Evolutionary conservation across 2,113 vertebrate genomes (phyloP).

Genomic region (Paradisaea rubra): DNA sequence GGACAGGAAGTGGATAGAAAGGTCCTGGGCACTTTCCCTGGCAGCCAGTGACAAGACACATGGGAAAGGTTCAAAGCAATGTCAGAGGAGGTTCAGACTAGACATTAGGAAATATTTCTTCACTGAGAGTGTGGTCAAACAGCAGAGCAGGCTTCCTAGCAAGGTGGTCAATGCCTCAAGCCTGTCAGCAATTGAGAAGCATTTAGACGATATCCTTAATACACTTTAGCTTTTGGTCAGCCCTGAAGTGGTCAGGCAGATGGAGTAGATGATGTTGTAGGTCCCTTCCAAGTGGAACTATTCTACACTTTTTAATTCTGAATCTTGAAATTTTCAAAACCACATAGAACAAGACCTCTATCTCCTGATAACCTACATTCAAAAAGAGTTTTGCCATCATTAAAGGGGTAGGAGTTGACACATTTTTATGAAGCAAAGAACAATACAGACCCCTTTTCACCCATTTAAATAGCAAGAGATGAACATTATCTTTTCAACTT

Average conservation of each 20-base stretch:
- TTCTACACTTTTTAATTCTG: background rate
- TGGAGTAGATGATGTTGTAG: background rate
- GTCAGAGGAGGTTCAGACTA: background rate
- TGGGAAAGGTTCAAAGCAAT: background rate
- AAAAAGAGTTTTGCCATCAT: background rate
- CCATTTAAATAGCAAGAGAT: background rate
- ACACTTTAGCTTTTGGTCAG: background rate
- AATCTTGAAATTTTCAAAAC: background rate
- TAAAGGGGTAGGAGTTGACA: background rate
- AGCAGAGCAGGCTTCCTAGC: background rate
- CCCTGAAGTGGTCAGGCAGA: background rate
- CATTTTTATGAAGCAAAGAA: background rate
- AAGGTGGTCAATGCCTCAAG: background rate
- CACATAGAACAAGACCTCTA: background rate
- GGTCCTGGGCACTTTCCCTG: background rate
- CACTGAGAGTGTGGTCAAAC: background rate
- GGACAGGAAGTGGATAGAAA: background rate
- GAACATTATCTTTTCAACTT: background rate
- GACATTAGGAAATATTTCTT: background rate
- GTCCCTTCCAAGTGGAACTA: background rate
- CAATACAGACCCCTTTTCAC: background rate
- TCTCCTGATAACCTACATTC: background rate
- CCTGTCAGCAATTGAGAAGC: background rate
- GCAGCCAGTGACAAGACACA: background rate
- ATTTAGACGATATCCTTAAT: background rate